phyloP scores from a whole-genome alignment of 2,797 vertebrate species.

The Spinus pinus region DNA sequence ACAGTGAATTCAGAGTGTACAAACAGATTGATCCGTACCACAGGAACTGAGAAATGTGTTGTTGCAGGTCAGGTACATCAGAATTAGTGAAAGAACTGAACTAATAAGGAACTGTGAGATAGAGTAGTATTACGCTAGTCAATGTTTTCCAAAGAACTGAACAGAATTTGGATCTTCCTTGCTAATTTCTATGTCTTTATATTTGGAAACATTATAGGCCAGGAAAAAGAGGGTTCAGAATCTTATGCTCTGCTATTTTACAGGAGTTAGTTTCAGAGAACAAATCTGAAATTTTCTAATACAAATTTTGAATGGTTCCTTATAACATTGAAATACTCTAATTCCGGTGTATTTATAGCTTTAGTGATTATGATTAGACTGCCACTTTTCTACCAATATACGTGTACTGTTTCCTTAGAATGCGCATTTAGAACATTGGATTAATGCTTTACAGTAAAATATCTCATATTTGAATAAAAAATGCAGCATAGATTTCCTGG shows the following conservation, averaged over 20 bases:
- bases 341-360: neutral
- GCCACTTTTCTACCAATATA: neutral
- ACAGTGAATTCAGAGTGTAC: neutral
- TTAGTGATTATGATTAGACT: neutral
- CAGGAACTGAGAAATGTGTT: neutral
- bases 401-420: neutral
- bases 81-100: neutral
- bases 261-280: neutral
- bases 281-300: neutral
- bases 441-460: neutral
- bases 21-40: neutral
- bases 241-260: neutral
- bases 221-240: neutral
- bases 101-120: neutral
- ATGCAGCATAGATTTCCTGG: neutral
- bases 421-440: neutral
- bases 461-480: neutral
- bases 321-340: neutral
- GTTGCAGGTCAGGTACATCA: neutral
- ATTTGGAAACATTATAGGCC: neutral
- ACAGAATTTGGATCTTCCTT: neutral
- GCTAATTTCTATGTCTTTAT: neutral
- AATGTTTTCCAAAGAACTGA: rapidly evolving
- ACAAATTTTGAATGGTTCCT: neutral
- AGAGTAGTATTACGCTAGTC: neutral